A percentile compares a stretch with the other conserved stretches of the same genome.
phyloP scores from a whole-genome alignment of 2,113 vertebrate species.

The Danionella cerebrum region DNA sequence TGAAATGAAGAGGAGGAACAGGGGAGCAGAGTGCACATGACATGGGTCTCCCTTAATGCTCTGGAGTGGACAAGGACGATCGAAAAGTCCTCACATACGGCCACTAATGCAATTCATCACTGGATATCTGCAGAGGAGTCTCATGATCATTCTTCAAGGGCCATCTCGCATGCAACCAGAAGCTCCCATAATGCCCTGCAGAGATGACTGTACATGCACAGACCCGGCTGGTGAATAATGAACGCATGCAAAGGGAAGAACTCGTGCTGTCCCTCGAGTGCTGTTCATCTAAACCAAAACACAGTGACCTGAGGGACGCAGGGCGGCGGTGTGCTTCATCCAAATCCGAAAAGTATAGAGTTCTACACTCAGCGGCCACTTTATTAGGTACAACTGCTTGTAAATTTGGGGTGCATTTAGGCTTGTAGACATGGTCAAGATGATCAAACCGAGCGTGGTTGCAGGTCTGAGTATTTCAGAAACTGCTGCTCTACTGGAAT shows the following conservation, averaged over 20 bases:
- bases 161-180: background rate
- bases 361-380: too few relatives aligned
- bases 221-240: background rate
- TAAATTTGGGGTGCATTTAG: too few relatives aligned
- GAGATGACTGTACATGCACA: background rate
- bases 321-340: background rate
- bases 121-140: background rate
- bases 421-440: too few relatives aligned
- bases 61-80: background rate
- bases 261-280: background rate
- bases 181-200: slow-evolving; percentile 1
- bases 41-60: background rate
- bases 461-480: too few relatives aligned
- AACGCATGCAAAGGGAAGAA: background rate
- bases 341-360: background rate
- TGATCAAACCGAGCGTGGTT: too few relatives aligned
- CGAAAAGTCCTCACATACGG: background rate
- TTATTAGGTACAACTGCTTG: too few relatives aligned
- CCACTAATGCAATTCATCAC: background rate
- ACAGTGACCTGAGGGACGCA: background rate
- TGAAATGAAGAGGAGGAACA: background rate
- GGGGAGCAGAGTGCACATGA: background rate
- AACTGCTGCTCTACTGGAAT: too few relatives aligned
- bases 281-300: background rate
- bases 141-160: background rate